These are phyloP conservation scores for Baccha elongata DNA, from an alignment of 2,888 invertebrate genomes.

Conservation along the genomic window DNA sequence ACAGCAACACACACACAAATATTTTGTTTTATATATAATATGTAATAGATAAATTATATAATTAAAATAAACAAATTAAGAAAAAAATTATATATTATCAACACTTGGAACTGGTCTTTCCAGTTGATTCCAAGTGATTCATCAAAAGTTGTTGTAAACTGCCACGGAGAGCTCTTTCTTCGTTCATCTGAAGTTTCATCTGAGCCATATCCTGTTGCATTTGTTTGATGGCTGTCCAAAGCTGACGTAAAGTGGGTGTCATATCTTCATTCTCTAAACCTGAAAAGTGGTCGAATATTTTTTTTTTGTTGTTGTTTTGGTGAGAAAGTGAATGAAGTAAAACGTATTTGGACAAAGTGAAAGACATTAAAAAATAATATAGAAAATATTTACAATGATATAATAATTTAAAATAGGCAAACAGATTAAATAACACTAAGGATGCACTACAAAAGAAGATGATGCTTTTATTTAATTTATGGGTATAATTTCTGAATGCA, in stretches of 20 bases:
- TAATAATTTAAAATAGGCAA: slow-evolving; percentile 32
- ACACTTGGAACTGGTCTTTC: slow-evolving; percentile 77
- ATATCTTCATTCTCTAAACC: slow-evolving; percentile 82
- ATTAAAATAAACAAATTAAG: slow-evolving; percentile 32
- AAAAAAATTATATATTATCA: slow-evolving; percentile 36
- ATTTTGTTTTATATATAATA: slow-evolving; percentile 44
- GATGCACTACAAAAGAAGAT: slow-evolving; percentile 29
- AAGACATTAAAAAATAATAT: slow-evolving; percentile 23
- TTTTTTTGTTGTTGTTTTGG: slow-evolving; percentile 35
- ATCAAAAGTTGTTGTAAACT: slow-evolving; percentile 82
- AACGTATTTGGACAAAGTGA: slow-evolving; percentile 11
- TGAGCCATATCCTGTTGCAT: slow-evolving; percentile 82
- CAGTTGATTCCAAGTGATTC: slow-evolving; percentile 81
- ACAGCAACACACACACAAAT: slow-evolving; percentile 61
- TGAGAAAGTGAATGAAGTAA: slow-evolving; percentile 26
- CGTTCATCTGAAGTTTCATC: slow-evolving; percentile 82
- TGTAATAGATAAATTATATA: slow-evolving; percentile 52
- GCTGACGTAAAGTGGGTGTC: slow-evolving; percentile 82
- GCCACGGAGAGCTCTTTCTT: slow-evolving; percentile 81
- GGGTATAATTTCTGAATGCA: background rate
- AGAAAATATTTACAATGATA: slow-evolving; percentile 18
- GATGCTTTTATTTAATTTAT: slow-evolving; percentile 34
- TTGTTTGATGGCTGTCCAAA: slow-evolving; percentile 82
- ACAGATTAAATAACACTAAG: background rate
- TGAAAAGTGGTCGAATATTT: slow-evolving; percentile 73